Evolutionary conservation across 2,888 invertebrate genomes (phyloP), one percentile per base, ranked within the genome.

Genomic region (Yponomeuta malinellus): DNA sequence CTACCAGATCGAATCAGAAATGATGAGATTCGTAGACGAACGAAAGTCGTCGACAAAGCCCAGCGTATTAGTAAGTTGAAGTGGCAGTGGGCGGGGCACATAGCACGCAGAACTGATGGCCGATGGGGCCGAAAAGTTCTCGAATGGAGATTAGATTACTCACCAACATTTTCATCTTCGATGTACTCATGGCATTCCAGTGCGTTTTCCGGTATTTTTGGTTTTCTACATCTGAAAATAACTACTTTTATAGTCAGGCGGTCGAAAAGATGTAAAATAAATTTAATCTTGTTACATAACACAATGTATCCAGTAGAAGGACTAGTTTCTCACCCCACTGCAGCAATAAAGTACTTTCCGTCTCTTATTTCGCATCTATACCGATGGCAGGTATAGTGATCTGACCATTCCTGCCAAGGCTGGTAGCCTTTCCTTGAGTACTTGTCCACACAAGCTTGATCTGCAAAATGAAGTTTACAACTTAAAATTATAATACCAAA

Each of bases 341-440:
- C 92, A 63, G 92, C 92, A 37, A 92, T 91, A 72, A 92, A 92
- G 72, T 90, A 92, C 78, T 92, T 92, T 68, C 91, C 92, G 74
- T 92, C 92, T 9, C 92, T 80, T 63, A 92, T 92, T 74, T 92
- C 92, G 73, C 92, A 92, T 78, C 92, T 78, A 73, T 92, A 92
- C 48, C 92, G 76, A 72, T 92, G 92, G 73, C 92, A 92, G 0
- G 92, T 92, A 73, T 92, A 92, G 72, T 92, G 92, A 73, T 92
- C 92, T 0, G 92, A 92, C 92, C 92, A 92, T 72, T 92, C 92
- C 69, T 92, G 92, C 92, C 92, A 92, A 0, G 92, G 92, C 73
- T 92, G 92, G 72, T 92, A 92, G 1, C 92, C 92, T 79, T 92
- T 92, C 73, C 92, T 85, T n/a, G 92, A 92, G 73, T 92, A 92